phyloP scores from a whole-genome alignment of 2,888 invertebrate genomes.

The Nymphalis urticae region DNA sequence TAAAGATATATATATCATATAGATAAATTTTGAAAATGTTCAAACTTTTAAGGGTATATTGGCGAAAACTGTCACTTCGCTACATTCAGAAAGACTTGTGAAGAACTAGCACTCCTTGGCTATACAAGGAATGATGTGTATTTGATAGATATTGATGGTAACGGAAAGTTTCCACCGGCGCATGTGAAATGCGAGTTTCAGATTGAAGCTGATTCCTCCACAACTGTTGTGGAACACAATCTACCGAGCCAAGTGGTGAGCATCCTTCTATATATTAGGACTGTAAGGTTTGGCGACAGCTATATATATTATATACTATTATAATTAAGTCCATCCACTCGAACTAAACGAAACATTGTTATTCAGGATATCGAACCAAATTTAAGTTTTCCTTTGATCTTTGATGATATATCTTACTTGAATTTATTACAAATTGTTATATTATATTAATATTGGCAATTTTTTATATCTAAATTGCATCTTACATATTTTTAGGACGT shows the following conservation, averaged over 20 bases:
- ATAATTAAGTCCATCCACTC: no score
- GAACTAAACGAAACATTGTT: no score
- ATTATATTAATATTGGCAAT: no score
- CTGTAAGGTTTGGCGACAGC: no score
- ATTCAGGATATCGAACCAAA: no score
- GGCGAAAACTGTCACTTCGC: slow-evolving; percentile 98
- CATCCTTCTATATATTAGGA: background rate
- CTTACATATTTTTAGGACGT: slow-evolving; percentile 83
- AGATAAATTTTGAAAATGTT: no score
- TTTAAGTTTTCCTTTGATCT: no score
- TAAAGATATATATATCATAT: no score
- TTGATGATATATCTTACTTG: no score
- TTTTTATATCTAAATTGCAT: no score
- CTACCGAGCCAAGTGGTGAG: slow-evolving; percentile 91
- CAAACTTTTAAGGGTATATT: slow-evolving; percentile 83
- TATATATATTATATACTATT: no score
- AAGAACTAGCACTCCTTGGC: slow-evolving; percentile 93
- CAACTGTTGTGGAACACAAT: slow-evolving; percentile 94
- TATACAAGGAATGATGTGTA: slow-evolving; percentile 95
- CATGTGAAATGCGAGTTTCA: slow-evolving; percentile 96
- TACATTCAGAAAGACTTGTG: slow-evolving; percentile 94
- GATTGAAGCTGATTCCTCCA: slow-evolving; percentile 92
- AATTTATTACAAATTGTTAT: no score
- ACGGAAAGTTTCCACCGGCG: slow-evolving; percentile 94
- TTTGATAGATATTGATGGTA: slow-evolving; percentile 96